phyloP scores from a whole-genome alignment of 2,888 invertebrate genomes.

The Notocelia uddmanniana region DNA sequence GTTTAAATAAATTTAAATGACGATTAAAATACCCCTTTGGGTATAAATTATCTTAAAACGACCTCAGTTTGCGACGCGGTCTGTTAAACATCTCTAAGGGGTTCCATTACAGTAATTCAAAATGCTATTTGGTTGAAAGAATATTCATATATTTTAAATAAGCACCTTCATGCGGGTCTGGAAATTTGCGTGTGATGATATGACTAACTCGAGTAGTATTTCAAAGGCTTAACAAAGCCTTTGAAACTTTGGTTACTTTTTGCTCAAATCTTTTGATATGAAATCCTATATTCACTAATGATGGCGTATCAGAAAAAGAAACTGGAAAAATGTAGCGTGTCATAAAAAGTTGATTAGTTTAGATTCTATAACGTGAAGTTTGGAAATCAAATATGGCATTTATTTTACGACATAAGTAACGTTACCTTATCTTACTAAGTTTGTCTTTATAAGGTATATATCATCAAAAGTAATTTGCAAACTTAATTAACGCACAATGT shows the following conservation, averaged over 20 bases:
- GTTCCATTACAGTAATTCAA: slow-evolving; percentile 40
- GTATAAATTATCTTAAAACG: slow-evolving; percentile 45
- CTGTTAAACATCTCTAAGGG: slow-evolving; percentile 43
- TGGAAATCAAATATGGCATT: no score
- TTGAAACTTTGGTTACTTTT: background rate
- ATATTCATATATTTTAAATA: slow-evolving; percentile 36
- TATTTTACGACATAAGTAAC: no score
- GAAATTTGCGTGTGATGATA: slow-evolving; percentile 18
- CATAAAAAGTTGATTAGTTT: background rate
- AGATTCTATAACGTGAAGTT: background rate
- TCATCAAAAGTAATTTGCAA: no score
- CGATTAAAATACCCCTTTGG: slow-evolving; percentile 42
- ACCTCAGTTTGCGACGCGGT: slow-evolving; percentile 40
- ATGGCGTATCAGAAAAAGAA: background rate
- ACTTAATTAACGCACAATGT: no score
- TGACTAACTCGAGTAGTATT: slow-evolving; percentile 13
- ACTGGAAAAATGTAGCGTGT: background rate
- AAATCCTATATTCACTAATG: background rate
- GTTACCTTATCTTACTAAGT: no score
- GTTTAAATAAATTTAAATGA: slow-evolving; percentile 44
- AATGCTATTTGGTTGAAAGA: slow-evolving; percentile 42
- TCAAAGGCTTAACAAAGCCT: slow-evolving; percentile 10
- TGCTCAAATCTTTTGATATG: background rate
- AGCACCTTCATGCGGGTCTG: slow-evolving; percentile 7
- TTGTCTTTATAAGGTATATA: no score